Evolutionary conservation across 2,888 invertebrate genomes (phyloP).

Genomic region (Altica lythri): DNA sequence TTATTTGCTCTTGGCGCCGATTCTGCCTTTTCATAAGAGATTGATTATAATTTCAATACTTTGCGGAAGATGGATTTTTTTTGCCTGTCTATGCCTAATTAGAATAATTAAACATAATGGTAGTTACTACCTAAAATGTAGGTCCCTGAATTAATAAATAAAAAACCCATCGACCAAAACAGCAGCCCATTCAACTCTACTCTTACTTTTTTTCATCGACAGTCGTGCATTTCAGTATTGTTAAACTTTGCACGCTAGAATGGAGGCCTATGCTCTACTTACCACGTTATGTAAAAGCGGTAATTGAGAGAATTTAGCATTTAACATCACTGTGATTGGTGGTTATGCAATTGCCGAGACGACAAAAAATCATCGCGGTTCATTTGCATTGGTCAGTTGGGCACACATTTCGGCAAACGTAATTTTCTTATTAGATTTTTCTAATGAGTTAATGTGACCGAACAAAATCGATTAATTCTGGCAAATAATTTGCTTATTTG

Average conservation of each 20-base stretch:
- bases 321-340: slow-evolving; percentile 51
- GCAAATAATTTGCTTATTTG: slow-evolving; percentile 3
- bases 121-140: slow-evolving; percentile 9
- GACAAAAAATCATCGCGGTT: slow-evolving; percentile 33
- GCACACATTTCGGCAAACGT: slow-evolving; percentile 21
- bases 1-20: not conserved
- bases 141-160: slow-evolving; percentile 19
- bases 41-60: too few relatives aligned
- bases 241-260: slow-evolving; percentile 49
- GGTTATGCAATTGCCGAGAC: slow-evolving; percentile 31
- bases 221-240: slow-evolving; percentile 38
- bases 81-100: slow-evolving; percentile 12
- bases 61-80: not conserved
- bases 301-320: slow-evolving; percentile 56
- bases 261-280: slow-evolving; percentile 56
- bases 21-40: too few relatives aligned
- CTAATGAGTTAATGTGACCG: slow-evolving; percentile 12
- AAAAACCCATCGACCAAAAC: slow-evolving; percentile 9
- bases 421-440: slow-evolving; percentile 17
- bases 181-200: slow-evolving; percentile 22
- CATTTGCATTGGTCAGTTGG: slow-evolving; percentile 35
- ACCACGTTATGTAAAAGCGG: slow-evolving; percentile 53
- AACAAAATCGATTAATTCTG: slow-evolving; percentile 15
- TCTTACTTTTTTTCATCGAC: slow-evolving; percentile 24
- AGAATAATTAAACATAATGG: slow-evolving; percentile 2